A percentile compares a stretch with the other conserved stretches of the same genome.
Conservation (phyloP, 2,797 vertebrate genomes). For the Urosaurus nigricauda region DNA sequence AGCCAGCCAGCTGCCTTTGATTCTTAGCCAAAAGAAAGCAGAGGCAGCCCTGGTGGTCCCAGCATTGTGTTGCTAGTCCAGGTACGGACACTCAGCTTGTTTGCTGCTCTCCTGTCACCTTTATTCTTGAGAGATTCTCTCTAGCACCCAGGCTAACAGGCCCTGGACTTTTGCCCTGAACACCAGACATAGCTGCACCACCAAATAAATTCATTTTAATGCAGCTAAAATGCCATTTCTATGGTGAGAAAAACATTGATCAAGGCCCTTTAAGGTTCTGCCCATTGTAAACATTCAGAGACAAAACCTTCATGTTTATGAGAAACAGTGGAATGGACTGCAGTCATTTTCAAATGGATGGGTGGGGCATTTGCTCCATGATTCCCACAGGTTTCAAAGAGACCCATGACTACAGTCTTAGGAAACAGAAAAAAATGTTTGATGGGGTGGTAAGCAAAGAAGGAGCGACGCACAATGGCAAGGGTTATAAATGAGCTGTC, state of each 20-base stretch:
- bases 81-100: neutral
- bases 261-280: accelerated
- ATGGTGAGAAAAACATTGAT: constrained; percentile 3
- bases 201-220: neutral
- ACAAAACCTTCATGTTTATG: constrained; percentile 19
- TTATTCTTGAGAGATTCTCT: neutral
- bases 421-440: neutral
- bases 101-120: neutral
- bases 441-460: neutral
- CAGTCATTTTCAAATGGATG: constrained; percentile 28
- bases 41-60: neutral
- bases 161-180: neutral
- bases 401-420: accelerated
- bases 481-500: constrained; percentile 35
- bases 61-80: neutral
- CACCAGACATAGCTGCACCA: neutral
- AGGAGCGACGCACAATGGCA: constrained; percentile 9
- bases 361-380: accelerated
- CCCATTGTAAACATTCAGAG: neutral
- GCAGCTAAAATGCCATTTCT: constrained; percentile 15
- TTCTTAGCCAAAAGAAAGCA: neutral
- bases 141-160: neutral
- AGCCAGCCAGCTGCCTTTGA: neutral
- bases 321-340: constrained; percentile 5
- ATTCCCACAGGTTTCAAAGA: accelerated